These are phyloP conservation scores for Vanacampus margaritifer DNA, from an alignment of 2,113 vertebrate genomes.

Conservation along the genomic window DNA sequence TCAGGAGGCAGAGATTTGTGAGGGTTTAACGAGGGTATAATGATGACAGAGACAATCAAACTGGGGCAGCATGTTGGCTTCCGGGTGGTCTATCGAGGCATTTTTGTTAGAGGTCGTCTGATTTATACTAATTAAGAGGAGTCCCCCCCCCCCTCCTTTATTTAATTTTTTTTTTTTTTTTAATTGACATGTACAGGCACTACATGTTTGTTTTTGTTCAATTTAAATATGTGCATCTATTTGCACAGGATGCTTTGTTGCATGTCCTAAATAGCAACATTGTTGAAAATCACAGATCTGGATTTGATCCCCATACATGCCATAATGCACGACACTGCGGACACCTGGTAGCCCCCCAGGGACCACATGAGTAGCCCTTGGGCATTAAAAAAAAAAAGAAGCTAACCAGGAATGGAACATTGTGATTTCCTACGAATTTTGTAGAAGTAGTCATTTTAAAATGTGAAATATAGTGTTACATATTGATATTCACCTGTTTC, in stretches of 20 bases:
- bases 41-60: conserved; percentile 43
- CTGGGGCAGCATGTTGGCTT: conserved; percentile 27
- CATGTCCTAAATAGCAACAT: not conserved
- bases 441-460: no score
- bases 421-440: no score
- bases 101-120: not conserved
- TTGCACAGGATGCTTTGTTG: not conserved
- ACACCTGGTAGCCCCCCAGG: no score
- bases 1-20: conserved; percentile 27
- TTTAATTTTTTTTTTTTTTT: not conserved
- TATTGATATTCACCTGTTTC: no score
- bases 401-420: no score
- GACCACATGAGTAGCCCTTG: no score
- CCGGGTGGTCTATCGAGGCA: conserved; percentile 1
- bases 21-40: conserved; percentile 4
- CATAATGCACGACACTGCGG: no score
- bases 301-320: not conserved
- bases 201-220: not conserved
- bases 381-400: no score
- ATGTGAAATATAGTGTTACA: no score
- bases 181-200: not conserved
- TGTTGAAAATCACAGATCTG: not conserved
- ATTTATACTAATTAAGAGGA: not conserved
- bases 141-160: no score
- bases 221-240: not conserved